These are phyloP conservation scores for Esox lucius DNA, from an alignment of 2,797 vertebrate species.

Conservation along the genomic window DNA sequence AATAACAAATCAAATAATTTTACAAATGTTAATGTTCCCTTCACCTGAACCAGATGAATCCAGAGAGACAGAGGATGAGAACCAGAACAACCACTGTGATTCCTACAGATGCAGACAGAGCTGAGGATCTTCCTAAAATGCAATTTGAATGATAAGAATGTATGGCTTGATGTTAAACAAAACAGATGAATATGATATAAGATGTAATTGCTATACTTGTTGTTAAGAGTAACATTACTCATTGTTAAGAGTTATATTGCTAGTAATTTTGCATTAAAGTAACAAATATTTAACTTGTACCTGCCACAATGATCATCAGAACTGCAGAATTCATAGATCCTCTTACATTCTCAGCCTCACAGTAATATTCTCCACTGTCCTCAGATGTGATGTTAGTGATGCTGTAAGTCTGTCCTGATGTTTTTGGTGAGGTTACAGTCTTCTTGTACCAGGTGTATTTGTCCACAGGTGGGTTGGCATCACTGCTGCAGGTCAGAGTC, in stretches of 20 bases:
- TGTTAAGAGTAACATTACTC: too few relatives aligned
- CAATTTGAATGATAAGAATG: neutral
- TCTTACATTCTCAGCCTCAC: slow-evolving; percentile 14
- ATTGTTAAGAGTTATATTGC: neutral
- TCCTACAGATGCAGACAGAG: neutral
- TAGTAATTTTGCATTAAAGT: neutral
- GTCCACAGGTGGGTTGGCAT: slow-evolving; percentile 46
- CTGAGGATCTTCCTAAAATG: neutral
- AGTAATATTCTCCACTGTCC: slow-evolving; percentile 37
- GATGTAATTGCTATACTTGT: too few relatives aligned
- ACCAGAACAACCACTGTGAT: neutral
- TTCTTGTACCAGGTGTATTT: slow-evolving; percentile 43
- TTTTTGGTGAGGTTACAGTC: neutral
- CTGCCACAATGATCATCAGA: slow-evolving; percentile 6
- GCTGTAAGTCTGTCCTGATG: neutral
- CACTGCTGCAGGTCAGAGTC: slow-evolving; percentile 41
- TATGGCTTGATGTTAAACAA: neutral
- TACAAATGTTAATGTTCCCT: neutral
- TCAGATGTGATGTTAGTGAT: slow-evolving; percentile 29
- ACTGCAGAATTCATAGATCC: neutral
- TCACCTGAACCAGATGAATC: neutral
- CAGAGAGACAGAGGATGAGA: neutral
- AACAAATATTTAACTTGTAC: neutral
- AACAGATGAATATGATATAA: too few relatives aligned
- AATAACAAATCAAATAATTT: neutral